A percentile compares a stretch with the other conserved stretches of the same genome.
Evolutionary conservation across 2,888 invertebrate species (phyloP).

Genomic region (Dioctria linearis): DNA sequence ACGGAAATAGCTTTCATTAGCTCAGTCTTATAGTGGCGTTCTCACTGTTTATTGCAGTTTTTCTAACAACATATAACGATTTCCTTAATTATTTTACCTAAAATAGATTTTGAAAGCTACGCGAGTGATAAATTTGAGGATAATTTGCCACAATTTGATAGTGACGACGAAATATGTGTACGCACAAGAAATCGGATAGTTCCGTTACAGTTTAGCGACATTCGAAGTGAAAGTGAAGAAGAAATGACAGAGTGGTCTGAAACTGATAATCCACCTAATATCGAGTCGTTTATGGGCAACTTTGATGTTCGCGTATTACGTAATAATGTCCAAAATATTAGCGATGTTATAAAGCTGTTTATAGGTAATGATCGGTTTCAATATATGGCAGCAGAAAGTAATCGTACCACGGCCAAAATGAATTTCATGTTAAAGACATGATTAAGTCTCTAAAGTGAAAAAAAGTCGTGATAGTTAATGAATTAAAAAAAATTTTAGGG

Average conservation of each 20-base stretch:
- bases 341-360: slow-evolving; percentile 1
- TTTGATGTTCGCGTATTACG: slow-evolving; percentile 23
- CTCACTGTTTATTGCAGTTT: slow-evolving; percentile 9
- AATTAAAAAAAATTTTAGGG: too few species aligned
- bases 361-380: too few species aligned
- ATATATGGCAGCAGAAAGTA: too few species aligned
- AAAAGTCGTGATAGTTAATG: too few species aligned
- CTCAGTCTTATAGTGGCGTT: slow-evolving; percentile 1
- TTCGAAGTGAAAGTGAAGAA: not conserved
- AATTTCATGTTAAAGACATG: too few species aligned
- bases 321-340: slow-evolving; percentile 13
- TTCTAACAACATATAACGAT: not conserved
- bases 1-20: not conserved
- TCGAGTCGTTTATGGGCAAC: slow-evolving; percentile 23
- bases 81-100: slow-evolving; percentile 6
- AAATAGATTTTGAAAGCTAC: slow-evolving; percentile 3
- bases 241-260: slow-evolving; percentile 7
- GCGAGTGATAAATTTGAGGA: not conserved
- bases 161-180: slow-evolving; percentile 7
- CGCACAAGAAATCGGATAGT: not conserved
- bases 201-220: slow-evolving; percentile 3
- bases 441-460: too few species aligned
- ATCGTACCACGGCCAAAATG: too few species aligned
- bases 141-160: not conserved
- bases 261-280: slow-evolving; percentile 20